Evolutionary conservation across 2,113 vertebrate genomes (phyloP).

Genomic region (Galemys pyrenaicus): DNA sequence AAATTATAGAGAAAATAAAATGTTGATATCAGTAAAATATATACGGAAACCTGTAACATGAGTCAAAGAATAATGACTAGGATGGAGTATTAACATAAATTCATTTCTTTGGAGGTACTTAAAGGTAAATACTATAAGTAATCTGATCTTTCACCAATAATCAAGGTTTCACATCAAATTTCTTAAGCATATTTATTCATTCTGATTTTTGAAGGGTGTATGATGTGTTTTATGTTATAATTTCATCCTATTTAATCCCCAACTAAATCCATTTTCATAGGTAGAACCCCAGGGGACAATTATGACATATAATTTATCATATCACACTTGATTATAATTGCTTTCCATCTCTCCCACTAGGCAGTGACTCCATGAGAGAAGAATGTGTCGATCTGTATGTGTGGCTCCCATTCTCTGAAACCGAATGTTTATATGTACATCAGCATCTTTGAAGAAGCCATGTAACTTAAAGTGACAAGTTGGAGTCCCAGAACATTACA

Average conservation of each 20-base stretch:
- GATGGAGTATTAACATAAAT: neutral
- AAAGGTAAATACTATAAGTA: neutral
- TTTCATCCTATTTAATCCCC: neutral
- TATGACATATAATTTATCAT: constrained; percentile 33
- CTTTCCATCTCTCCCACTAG: neutral
- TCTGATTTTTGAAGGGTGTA: neutral
- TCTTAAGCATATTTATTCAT: neutral
- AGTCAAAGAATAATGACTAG: neutral
- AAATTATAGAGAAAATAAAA: neutral
- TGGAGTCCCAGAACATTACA: neutral
- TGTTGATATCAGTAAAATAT: neutral
- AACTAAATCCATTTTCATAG: constrained; percentile 43
- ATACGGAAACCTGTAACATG: neutral
- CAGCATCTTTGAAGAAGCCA: neutral
- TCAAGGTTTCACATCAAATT: neutral
- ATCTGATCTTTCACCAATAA: neutral
- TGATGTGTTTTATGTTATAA: neutral
- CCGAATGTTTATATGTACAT: neutral
- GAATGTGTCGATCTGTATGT: neutral
- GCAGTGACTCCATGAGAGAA: neutral
- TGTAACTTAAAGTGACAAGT: neutral
- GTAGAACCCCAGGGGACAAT: neutral
- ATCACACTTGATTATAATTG: neutral
- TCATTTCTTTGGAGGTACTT: neutral
- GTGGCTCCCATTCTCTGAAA: neutral